A percentile compares a stretch with the other conserved stretches of the same genome.
Conservation (phyloP, 2,888 invertebrate genomes). For the Escarpia spicata region DNA sequence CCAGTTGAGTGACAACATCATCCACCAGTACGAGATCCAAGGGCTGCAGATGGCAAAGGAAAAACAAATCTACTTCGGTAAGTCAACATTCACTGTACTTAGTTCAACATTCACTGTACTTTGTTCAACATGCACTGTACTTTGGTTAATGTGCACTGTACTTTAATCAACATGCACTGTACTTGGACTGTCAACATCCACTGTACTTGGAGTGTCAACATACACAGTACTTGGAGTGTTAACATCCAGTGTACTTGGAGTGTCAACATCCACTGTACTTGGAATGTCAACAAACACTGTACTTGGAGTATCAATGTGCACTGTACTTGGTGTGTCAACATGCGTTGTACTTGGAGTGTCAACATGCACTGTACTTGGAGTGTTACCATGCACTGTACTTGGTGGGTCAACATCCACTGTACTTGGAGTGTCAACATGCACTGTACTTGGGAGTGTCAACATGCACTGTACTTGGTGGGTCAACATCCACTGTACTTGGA, state of each 20-base stretch:
- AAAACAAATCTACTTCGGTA: constrained; percentile 64
- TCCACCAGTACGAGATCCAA: constrained; percentile 61
- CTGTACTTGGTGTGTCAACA: not conserved
- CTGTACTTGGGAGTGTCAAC: too few relatives aligned
- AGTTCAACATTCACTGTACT: constrained; percentile 1
- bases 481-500: too few relatives aligned
- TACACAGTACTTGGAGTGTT: not conserved
- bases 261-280: not conserved
- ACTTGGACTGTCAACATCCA: not conserved
- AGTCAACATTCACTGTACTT: constrained; percentile 26
- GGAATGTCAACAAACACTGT: not conserved
- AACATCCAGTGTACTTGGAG: not conserved
- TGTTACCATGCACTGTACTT: not conserved
- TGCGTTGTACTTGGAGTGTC: not conserved
- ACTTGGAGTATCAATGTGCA: not conserved
- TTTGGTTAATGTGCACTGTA: not conserved
- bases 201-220: not conserved
- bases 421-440: not conserved
- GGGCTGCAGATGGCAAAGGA: constrained; percentile 64
- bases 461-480: too few relatives aligned
- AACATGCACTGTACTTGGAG: not conserved
- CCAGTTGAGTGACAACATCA: constrained; percentile 61
- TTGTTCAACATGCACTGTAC: not conserved
- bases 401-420: not conserved
- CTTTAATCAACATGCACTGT: not conserved